Conservation (phyloP, 2,113 vertebrate genomes). For the Triplophysa rosa region DNA sequence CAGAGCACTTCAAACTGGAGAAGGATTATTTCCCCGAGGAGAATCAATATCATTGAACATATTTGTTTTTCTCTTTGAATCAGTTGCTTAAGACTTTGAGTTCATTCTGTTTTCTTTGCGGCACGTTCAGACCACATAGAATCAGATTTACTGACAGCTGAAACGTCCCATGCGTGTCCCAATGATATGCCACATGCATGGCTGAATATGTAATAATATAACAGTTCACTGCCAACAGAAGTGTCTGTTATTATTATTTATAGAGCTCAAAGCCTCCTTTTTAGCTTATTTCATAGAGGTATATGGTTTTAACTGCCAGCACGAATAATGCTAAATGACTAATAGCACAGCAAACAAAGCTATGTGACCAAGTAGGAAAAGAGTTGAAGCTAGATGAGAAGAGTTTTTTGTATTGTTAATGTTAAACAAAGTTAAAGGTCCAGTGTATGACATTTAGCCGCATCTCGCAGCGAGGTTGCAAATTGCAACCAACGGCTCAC, state of each 20-base stretch:
- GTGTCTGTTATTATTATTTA: conserved; percentile 19
- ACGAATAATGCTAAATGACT: no score
- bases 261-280: conserved; percentile 27
- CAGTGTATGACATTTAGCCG: no score
- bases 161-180: neutral
- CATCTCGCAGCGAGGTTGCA: no score
- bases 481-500: no score
- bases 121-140: conserved; percentile 4
- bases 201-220: neutral
- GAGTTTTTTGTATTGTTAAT: no score
- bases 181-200: conserved; percentile 5
- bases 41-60: conserved; percentile 49
- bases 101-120: conserved; percentile 43
- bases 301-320: neutral
- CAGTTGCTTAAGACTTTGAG: conserved; percentile 22
- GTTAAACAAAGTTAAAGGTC: no score
- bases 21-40: conserved; percentile 35
- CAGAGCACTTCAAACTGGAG: conserved; percentile 24
- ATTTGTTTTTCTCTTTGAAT: conserved; percentile 11
- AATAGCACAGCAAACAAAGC: no score
- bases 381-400: no score
- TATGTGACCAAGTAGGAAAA: no score
- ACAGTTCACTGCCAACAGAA: conserved; percentile 5
- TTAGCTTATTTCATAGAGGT: conserved; percentile 6
- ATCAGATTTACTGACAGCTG: conserved; percentile 28